Conservation (phyloP, 2,797 vertebrate species). For the Tinamus major region DNA sequence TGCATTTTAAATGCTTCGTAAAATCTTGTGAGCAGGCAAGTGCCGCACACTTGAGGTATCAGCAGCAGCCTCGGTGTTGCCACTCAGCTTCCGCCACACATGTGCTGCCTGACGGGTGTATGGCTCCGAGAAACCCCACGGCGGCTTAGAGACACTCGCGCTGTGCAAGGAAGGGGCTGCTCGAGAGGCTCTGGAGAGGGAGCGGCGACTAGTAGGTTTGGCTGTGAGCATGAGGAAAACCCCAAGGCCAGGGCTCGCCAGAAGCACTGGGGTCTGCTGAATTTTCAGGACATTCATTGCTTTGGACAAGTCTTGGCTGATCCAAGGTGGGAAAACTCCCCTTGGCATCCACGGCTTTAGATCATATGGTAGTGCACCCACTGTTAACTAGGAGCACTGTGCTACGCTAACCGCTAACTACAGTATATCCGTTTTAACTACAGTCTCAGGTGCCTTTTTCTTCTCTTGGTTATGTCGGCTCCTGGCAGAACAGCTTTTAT, state of each 20-base stretch:
- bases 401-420: neutral
- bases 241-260: neutral
- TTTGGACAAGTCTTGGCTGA: neutral
- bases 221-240: neutral
- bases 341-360: neutral
- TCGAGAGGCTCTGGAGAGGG: neutral
- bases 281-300: neutral
- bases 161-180: neutral
- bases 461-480: neutral
- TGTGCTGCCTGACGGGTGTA: neutral
- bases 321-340: neutral
- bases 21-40: constrained; percentile 20
- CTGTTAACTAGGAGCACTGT: neutral
- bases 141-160: neutral
- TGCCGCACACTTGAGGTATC: neutral
- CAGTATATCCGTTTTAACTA: neutral
- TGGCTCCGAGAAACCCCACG: neutral
- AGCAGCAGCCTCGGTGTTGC: neutral
- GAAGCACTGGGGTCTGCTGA: neutral
- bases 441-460: neutral
- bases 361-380: neutral
- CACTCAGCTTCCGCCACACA: neutral
- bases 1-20: constrained; percentile 29
- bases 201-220: rapidly evolving
- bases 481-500: neutral